Conservation (phyloP, 2,113 vertebrate genomes). For the Heterochromis multidens region DNA sequence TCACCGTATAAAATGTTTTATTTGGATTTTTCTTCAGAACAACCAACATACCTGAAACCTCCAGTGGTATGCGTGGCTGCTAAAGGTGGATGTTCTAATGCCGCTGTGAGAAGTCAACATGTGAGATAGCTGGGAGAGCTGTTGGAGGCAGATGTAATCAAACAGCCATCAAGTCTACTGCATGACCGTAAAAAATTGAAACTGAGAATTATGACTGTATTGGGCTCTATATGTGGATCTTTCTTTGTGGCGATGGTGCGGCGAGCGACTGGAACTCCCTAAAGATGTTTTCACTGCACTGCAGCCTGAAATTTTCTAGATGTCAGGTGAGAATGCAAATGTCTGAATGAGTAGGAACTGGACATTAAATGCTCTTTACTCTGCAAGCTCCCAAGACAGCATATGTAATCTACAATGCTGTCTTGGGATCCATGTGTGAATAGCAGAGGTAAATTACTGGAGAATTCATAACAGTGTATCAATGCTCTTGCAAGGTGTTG, state of each 20-base stretch:
- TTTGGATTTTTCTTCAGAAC: not conserved
- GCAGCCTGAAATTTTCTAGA: not conserved
- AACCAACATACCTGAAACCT: not conserved
- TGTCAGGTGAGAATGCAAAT: not conserved
- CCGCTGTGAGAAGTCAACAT: not conserved
- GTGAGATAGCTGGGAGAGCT: not conserved
- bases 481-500: too few relatives aligned
- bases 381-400: not conserved
- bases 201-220: conserved; percentile 32
- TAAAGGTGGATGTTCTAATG: not conserved
- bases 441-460: not conserved
- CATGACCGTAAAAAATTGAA: conserved; percentile 37
- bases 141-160: conserved; percentile 51
- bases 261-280: not conserved
- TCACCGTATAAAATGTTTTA: not conserved
- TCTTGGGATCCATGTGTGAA: not conserved
- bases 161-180: conserved; percentile 21
- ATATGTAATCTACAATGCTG: not conserved
- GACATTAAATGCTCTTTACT: not conserved
- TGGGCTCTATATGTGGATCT: conserved; percentile 1
- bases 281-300: not conserved
- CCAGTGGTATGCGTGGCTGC: not conserved
- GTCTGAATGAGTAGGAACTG: not conserved
- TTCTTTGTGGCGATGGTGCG: not conserved
- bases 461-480: not conserved